Conservation (phyloP, 2,888 invertebrate species). For the Pollenia griseotomentosa region DNA sequence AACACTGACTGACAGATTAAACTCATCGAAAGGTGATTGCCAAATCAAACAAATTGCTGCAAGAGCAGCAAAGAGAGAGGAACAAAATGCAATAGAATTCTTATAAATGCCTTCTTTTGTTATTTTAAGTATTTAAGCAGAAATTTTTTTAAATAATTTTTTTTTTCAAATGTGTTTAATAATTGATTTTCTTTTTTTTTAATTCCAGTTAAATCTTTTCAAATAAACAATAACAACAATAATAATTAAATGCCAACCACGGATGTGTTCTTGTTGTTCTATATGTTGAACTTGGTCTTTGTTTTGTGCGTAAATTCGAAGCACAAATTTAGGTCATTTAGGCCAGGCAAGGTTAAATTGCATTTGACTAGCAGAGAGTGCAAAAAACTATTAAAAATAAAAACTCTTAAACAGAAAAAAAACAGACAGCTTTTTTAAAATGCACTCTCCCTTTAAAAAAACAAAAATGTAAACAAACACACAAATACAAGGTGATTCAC, state of each 20-base stretch:
- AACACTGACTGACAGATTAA: slow-evolving; percentile 46
- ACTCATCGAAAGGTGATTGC: slow-evolving; percentile 63
- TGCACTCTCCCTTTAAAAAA: not conserved
- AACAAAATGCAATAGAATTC: slow-evolving; percentile 52
- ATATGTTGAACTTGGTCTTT: slow-evolving; percentile 27
- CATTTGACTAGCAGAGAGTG: slow-evolving; percentile 14
- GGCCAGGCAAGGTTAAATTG: slow-evolving; percentile 55
- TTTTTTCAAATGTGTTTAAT: slow-evolving; percentile 21
- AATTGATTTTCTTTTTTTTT: slow-evolving; percentile 5
- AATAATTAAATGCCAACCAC: slow-evolving; percentile 50
- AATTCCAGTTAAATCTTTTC: slow-evolving; percentile 15
- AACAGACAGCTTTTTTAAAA: slow-evolving; percentile 38
- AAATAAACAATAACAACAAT: slow-evolving; percentile 1
- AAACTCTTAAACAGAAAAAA: not conserved
- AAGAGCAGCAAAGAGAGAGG: not conserved
- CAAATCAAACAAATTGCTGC: slow-evolving; percentile 7
- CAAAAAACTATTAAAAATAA: slow-evolving; percentile 11
- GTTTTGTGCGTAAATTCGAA: slow-evolving; percentile 24
- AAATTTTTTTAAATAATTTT: slow-evolving; percentile 4
- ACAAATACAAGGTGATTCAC: not conserved
- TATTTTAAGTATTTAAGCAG: slow-evolving; percentile 31
- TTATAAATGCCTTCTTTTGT: slow-evolving; percentile 63
- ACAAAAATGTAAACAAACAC: slow-evolving; percentile 56
- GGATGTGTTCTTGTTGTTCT: slow-evolving; percentile 39
- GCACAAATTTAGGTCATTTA: slow-evolving; percentile 57